phyloP scores from a whole-genome alignment of 2,113 vertebrate species.

The Psettodes erumei region DNA sequence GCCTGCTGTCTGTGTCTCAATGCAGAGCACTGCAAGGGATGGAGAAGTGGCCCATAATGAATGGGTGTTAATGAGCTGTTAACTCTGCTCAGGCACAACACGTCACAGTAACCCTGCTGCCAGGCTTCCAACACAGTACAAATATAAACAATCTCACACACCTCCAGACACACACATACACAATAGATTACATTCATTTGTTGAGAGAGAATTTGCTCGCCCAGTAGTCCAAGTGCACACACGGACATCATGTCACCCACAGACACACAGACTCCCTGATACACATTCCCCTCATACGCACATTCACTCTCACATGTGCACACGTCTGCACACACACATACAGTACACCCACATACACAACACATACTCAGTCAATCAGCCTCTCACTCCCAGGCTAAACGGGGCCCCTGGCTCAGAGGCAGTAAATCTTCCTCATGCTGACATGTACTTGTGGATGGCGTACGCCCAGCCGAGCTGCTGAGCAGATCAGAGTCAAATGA shows the following conservation, averaged over 20 bases:
- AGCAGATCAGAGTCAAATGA: slow-evolving; percentile 71
- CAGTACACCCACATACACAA: slow-evolving; percentile 41
- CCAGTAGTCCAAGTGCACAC: slow-evolving; percentile 19
- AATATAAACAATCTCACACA: slow-evolving; percentile 44
- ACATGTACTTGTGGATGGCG: slow-evolving; percentile 73
- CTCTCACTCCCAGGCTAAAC: slow-evolving; percentile 62
- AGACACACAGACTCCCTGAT: slow-evolving; percentile 15
- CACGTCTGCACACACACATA: slow-evolving; percentile 3
- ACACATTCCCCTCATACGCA: slow-evolving; percentile 19
- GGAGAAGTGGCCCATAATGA: slow-evolving; percentile 71
- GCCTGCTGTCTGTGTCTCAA: slow-evolving; percentile 45
- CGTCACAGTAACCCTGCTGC: slow-evolving; percentile 49
- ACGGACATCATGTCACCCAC: slow-evolving; percentile 49
- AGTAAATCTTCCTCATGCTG: slow-evolving; percentile 74
- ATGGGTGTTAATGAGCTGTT: slow-evolving; percentile 81
- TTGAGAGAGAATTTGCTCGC: slow-evolving; percentile 26
- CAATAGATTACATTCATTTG: slow-evolving; percentile 30
- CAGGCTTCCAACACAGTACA: slow-evolving; percentile 52
- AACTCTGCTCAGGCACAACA: slow-evolving; percentile 67
- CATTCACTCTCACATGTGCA: slow-evolving; percentile 32
- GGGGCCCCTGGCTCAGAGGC: slow-evolving; percentile 61
- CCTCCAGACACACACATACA: slow-evolving; percentile 23
- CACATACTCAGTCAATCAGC: slow-evolving; percentile 73
- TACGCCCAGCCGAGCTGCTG: slow-evolving; percentile 66
- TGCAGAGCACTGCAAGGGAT: slow-evolving; percentile 51